Conservation (phyloP, 1,140 invertebrate genomes). For the Wiebesia pumilae region DNA sequence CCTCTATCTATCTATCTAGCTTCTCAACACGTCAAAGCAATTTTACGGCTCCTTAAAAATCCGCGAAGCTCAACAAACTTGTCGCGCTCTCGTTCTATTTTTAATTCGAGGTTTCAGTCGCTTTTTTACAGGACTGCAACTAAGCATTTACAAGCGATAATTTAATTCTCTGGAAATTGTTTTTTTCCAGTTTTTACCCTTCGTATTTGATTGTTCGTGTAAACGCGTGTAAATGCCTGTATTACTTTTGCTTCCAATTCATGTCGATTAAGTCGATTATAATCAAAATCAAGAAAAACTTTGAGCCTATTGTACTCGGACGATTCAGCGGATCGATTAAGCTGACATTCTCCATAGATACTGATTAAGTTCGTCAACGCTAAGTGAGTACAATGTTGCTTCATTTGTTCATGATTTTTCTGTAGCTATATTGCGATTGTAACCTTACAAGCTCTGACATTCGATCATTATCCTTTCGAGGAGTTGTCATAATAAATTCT, state of each 20-base stretch:
- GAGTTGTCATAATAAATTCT: no score
- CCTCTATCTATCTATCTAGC: not conserved
- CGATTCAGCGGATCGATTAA: not conserved
- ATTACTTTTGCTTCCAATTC: no score
- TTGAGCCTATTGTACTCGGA: not conserved
- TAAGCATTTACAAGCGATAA: not conserved
- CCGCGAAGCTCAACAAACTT: slow-evolving; percentile 25
- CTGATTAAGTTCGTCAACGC: not conserved
- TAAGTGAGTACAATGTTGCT: not conserved
- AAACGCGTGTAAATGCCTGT: not conserved
- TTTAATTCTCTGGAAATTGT: not conserved
- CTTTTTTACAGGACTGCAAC: not conserved
- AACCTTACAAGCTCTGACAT: no score
- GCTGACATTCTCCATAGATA: not conserved
- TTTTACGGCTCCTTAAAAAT: slow-evolving; percentile 1
- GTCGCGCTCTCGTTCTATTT: slow-evolving; percentile 7
- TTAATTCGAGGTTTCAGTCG: not conserved
- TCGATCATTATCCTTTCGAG: no score
- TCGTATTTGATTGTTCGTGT: not conserved
- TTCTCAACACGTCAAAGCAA: not conserved
- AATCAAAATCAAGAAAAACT: not conserved
- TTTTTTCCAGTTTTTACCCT: not conserved
- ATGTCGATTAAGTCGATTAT: not conserved
- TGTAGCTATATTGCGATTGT: not conserved
- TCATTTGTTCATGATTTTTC: not conserved